phyloP scores from a whole-genome alignment of 2,113 vertebrate species.

The Rafetus swinhoei region DNA sequence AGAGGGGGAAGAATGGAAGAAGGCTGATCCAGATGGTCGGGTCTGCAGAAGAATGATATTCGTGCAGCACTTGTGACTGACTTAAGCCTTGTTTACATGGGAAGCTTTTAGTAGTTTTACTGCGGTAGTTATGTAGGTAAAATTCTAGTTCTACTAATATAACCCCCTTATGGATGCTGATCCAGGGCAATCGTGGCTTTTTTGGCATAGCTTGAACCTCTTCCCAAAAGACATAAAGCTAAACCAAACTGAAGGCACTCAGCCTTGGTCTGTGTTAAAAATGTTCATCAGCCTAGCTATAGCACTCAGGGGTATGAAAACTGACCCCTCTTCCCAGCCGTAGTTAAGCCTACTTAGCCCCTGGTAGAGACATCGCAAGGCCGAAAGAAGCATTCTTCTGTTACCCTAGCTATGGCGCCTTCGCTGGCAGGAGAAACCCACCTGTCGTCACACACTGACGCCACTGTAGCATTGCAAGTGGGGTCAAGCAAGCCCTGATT shows the following conservation, averaged over 20 bases:
- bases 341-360: background rate
- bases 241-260: background rate
- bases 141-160: background rate
- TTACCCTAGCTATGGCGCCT: no score
- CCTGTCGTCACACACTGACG: no score
- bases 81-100: background rate
- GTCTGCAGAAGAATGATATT: background rate
- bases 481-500: background rate
- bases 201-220: background rate
- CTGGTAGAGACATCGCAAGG: background rate
- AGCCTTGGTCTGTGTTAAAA: background rate
- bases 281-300: background rate
- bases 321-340: no score
- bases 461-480: background rate
- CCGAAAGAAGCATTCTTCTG: background rate
- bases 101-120: background rate
- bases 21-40: background rate
- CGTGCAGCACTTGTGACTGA: background rate
- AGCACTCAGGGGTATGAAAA: background rate
- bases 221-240: background rate
- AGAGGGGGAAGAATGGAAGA: background rate
- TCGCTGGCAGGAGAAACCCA: background rate
- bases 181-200: background rate
- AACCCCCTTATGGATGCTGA: background rate
- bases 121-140: background rate